A percentile compares a stretch with the other conserved stretches of the same genome.
phyloP scores from a whole-genome alignment of 2,113 vertebrate species.

The Campylomormyrus numenius region DNA sequence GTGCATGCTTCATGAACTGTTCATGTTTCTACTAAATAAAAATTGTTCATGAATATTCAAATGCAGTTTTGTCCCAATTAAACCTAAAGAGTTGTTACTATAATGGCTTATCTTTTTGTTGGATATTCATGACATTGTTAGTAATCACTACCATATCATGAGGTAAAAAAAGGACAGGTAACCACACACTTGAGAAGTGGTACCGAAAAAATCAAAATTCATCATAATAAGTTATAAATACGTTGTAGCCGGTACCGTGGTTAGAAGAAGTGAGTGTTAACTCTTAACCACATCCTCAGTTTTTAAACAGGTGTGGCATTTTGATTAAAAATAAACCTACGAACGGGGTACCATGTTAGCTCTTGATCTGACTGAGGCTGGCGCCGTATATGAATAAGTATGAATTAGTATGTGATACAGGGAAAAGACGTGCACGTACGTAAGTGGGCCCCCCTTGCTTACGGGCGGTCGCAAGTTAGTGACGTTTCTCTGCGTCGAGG shows the following conservation, averaged over 20 bases:
- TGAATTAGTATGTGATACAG: background rate
- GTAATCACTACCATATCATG: background rate
- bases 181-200: background rate
- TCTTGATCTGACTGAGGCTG: background rate
- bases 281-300: background rate
- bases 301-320: background rate
- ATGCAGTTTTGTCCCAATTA: background rate
- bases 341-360: background rate
- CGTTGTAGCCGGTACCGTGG: background rate
- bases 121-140: background rate
- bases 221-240: background rate
- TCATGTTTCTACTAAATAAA: conserved; percentile 11
- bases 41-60: background rate
- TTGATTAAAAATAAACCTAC: background rate
- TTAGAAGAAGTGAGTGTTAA: background rate
- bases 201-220: no score
- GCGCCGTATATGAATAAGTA: background rate
- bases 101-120: background rate
- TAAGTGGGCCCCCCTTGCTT: background rate
- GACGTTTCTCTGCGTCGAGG: conserved; percentile 25
- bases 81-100: background rate
- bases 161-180: background rate
- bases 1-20: background rate
- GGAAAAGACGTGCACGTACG: background rate
- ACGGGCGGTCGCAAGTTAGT: background rate